Conservation (phyloP, 2,113 vertebrate genomes). For the Leucosticte australis region DNA sequence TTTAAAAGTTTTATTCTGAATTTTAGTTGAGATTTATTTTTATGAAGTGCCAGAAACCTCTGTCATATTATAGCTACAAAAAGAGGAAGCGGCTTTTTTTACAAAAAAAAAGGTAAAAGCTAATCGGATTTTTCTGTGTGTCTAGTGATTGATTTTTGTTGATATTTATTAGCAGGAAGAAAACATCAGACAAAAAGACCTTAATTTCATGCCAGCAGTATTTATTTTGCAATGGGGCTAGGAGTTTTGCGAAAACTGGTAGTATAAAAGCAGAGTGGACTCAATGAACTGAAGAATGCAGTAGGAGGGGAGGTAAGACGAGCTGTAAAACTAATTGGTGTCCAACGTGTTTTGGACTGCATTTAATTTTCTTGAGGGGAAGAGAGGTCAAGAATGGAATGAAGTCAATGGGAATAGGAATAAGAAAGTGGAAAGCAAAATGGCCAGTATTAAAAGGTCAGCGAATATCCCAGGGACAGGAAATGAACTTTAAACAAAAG, state of each 20-base stretch:
- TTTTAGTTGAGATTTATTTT: neutral
- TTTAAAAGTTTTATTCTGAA: neutral
- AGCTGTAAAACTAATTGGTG: conserved; percentile 77
- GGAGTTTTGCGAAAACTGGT: conserved; percentile 2
- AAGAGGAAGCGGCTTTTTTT: neutral
- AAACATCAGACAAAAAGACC: conserved; percentile 15
- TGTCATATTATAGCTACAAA: neutral
- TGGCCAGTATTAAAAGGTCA: conserved; percentile 73
- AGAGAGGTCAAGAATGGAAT: conserved; percentile 83
- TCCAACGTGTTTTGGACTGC: conserved; percentile 72
- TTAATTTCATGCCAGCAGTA: conserved; percentile 32
- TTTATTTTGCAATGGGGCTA: conserved; percentile 26
- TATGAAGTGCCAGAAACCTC: neutral
- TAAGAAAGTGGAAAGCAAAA: conserved; percentile 73
- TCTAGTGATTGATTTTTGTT: neutral
- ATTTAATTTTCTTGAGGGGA: conserved; percentile 79
- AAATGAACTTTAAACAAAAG: conserved; percentile 80
- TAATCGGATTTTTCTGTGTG: neutral
- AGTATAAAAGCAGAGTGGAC: neutral
- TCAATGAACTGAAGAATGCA: conserved; percentile 69
- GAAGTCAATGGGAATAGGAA: conserved; percentile 75
- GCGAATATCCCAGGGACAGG: conserved; percentile 75
- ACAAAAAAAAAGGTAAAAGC: neutral
- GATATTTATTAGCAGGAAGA: neutral
- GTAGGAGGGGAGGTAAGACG: conserved; percentile 61